Evolutionary conservation across 1,140 invertebrate species (phyloP).

Genomic region (Drosophila bocqueti): DNA sequence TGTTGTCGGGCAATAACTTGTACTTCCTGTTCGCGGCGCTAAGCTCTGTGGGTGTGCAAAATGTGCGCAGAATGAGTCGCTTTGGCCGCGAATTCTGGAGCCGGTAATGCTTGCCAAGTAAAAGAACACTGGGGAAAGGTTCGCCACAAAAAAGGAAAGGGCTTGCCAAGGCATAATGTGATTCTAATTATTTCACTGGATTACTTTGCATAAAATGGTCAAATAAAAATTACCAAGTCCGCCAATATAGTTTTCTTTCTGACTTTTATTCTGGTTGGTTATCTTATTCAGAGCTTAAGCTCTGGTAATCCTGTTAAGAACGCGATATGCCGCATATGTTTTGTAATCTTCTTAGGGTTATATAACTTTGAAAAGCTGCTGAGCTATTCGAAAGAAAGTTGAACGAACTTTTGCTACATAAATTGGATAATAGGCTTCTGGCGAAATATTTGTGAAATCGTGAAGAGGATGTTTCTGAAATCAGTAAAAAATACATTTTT

Average conservation of each 20-base stretch:
- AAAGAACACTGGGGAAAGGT: conserved; percentile 55
- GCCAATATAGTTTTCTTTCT: background rate
- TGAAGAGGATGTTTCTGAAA: too few species aligned
- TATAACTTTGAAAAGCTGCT: conserved; percentile 9
- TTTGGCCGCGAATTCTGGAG: conserved; percentile 37
- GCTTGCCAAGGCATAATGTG: conserved; percentile 9
- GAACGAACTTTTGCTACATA: conserved; percentile 17
- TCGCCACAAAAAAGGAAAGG: conserved; percentile 16
- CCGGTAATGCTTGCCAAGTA: conserved; percentile 33
- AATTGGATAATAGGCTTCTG: background rate
- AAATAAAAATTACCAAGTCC: background rate
- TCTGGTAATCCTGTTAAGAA: conserved; percentile 20
- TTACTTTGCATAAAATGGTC: conserved; percentile 2
- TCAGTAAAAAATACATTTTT: too few species aligned
- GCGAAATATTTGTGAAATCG: too few species aligned
- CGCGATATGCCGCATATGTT: background rate
- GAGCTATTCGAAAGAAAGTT: conserved; percentile 1
- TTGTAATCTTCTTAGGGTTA: conserved; percentile 16
- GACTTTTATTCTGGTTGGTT: conserved; percentile 1
- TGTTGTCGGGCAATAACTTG: conserved; percentile 63
- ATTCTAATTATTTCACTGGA: conserved; percentile 20
- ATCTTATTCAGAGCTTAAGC: conserved; percentile 1
- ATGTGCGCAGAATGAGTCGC: conserved; percentile 13
- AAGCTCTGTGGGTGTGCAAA: conserved; percentile 73
- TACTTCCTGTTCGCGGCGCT: conserved; percentile 73